phyloP scores from a whole-genome alignment of 2,113 vertebrate species.

The Phoxinus phoxinus region DNA sequence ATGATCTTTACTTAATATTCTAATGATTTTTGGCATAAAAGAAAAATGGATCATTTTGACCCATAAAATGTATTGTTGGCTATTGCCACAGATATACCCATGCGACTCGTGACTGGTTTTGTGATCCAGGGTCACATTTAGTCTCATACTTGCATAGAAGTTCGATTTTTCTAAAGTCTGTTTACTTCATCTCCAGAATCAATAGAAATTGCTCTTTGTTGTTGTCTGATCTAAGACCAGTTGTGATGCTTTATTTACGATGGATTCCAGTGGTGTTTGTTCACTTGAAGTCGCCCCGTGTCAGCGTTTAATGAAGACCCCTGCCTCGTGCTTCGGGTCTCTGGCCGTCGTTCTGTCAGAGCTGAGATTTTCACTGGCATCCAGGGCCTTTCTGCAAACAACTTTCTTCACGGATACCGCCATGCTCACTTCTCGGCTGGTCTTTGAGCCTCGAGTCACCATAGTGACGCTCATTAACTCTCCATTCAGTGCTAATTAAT shows the following conservation, averaged over 20 bases:
- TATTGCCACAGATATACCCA: no score
- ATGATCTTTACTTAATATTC: no score
- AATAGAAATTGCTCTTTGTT: conserved; percentile 11
- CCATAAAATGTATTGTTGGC: no score
- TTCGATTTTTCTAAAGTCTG: not conserved
- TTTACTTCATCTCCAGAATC: conserved; percentile 9
- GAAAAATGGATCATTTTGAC: no score
- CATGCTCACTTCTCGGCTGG: not conserved
- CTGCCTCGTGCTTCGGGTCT: not conserved
- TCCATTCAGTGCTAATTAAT: conserved; percentile 50
- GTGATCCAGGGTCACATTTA: no score
- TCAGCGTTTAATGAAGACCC: conserved; percentile 29
- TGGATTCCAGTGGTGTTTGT: not conserved
- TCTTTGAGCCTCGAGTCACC: conserved; percentile 39
- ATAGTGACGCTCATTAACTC: conserved; percentile 49
- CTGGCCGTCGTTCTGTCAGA: conserved; percentile 11
- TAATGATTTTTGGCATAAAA: no score
- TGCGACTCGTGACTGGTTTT: no score
- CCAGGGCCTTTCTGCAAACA: not conserved
- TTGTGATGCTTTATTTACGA: conserved; percentile 27
- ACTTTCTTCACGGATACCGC: not conserved
- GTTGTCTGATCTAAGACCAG: conserved; percentile 4
- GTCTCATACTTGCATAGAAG: not conserved
- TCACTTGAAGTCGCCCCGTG: not conserved
- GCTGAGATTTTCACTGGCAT: conserved; percentile 25